phyloP scores from a whole-genome alignment of 1,140 invertebrate species.

The Saccostrea echinata region DNA sequence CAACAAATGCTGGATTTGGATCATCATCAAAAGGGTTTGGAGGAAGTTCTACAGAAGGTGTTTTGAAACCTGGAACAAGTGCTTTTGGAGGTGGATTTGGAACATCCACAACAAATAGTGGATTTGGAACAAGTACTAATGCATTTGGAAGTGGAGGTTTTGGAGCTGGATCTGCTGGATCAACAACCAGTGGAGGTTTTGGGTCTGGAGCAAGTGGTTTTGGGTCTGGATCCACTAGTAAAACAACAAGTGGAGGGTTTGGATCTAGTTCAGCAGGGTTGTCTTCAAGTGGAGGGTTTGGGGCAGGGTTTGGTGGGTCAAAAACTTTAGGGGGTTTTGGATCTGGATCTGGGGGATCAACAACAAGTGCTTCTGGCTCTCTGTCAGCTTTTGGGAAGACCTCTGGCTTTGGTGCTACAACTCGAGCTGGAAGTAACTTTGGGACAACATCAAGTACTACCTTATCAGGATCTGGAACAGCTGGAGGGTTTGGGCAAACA shows the following conservation, averaged over 20 bases:
- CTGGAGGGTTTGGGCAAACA: slow-evolving; percentile 28
- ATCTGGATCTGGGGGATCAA: neutral
- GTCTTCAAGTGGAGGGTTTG: neutral
- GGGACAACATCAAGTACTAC: slow-evolving; percentile 39
- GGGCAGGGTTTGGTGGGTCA: neutral
- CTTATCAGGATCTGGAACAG: slow-evolving; percentile 39
- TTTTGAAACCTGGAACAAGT: slow-evolving; percentile 24
- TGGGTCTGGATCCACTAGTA: neutral
- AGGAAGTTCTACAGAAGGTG: neutral
- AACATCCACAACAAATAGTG: neutral
- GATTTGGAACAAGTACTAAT: neutral
- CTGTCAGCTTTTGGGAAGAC: neutral
- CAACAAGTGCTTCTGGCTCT: neutral
- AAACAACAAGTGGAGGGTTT: neutral
- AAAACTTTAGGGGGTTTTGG: neutral
- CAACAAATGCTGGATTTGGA: neutral
- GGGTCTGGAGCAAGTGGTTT: neutral
- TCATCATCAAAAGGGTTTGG: neutral
- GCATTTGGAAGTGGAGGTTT: slow-evolving; percentile 5
- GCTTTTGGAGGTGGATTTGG: slow-evolving; percentile 44
- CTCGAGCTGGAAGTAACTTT: neutral
- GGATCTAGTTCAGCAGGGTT: neutral
- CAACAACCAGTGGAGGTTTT: slow-evolving; percentile 24
- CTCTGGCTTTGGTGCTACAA: neutral
- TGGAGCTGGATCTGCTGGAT: neutral